Evolutionary conservation across 2,113 vertebrate species (phyloP).

Genomic region (Falco punctatus): DNA sequence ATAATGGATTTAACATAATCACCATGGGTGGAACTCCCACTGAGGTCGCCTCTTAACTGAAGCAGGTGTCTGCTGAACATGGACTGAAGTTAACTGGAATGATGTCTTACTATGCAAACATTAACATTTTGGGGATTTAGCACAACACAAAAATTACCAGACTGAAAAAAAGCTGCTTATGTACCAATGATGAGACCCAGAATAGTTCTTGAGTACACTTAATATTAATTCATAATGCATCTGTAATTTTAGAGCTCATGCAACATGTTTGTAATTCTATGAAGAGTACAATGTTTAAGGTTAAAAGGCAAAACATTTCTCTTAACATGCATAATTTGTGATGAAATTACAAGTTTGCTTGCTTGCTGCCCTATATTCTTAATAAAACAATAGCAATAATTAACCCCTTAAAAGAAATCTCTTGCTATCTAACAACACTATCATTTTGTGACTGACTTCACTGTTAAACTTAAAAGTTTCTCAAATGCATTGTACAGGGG

Average conservation of each 20-base stretch:
- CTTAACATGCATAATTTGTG: not conserved
- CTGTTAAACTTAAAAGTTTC: not conserved
- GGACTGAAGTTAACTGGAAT: not conserved
- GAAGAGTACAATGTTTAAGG: not conserved
- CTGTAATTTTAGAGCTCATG: not conserved
- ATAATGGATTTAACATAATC: constrained; percentile 67
- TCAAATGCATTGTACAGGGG: not conserved
- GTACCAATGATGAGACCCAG: not conserved
- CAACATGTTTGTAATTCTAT: not conserved
- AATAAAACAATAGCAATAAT: not conserved
- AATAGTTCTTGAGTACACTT: not conserved
- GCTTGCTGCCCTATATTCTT: not conserved
- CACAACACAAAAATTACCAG: not conserved
- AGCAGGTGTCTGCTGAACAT: constrained; percentile 7
- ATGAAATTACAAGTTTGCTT: not conserved
- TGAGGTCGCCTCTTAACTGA: constrained; percentile 17
- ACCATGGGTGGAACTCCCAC: not conserved
- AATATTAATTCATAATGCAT: not conserved
- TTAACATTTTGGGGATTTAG: not conserved
- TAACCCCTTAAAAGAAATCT: not conserved
- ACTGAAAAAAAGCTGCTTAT: not conserved
- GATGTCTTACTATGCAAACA: not conserved
- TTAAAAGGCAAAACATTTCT: not conserved
- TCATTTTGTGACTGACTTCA: not conserved
- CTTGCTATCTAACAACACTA: not conserved